Conservation (phyloP, 2,888 invertebrate genomes). For the Sepioteuthis lessoniana region DNA sequence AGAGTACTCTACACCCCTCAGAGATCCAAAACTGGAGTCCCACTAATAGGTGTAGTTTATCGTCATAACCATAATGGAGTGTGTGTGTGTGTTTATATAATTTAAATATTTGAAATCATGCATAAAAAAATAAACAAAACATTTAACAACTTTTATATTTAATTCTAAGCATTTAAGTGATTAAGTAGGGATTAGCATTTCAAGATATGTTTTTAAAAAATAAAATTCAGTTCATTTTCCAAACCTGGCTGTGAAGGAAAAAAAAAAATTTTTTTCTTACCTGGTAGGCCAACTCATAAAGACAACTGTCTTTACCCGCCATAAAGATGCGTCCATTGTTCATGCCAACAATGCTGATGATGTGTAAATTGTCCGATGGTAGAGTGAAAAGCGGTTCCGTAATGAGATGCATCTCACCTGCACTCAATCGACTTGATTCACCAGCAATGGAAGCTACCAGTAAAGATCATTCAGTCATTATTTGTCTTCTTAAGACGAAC, state of each 20-base stretch:
- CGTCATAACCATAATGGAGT: too few species aligned
- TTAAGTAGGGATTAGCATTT: too few species aligned
- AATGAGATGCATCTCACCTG: constrained; percentile 87
- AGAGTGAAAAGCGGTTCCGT: constrained; percentile 95
- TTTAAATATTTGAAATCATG: too few species aligned
- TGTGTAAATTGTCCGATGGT: constrained; percentile 88
- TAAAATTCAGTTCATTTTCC: neutral
- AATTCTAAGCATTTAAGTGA: too few species aligned
- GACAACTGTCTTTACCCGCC: constrained; percentile 93
- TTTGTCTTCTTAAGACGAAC: too few species aligned
- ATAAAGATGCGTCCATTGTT: constrained; percentile 91
- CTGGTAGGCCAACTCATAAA: constrained; percentile 96
- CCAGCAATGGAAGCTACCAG: constrained; percentile 51
- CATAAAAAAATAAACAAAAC: too few species aligned
- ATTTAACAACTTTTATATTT: too few species aligned
- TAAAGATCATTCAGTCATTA: neutral
- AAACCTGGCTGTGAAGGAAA: neutral
- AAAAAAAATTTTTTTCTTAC: constrained; percentile 75
- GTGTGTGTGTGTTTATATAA: too few species aligned
- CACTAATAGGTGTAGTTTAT: too few species aligned
- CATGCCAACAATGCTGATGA: constrained; percentile 88
- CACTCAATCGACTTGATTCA: constrained; percentile 44
- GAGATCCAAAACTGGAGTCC: too few species aligned
- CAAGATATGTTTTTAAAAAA: neutral
- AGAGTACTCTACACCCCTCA: too few species aligned